A percentile compares a stretch with the other conserved stretches of the same genome.
Conservation (phyloP, 2,113 vertebrate species). For the Psettodes erumei region DNA sequence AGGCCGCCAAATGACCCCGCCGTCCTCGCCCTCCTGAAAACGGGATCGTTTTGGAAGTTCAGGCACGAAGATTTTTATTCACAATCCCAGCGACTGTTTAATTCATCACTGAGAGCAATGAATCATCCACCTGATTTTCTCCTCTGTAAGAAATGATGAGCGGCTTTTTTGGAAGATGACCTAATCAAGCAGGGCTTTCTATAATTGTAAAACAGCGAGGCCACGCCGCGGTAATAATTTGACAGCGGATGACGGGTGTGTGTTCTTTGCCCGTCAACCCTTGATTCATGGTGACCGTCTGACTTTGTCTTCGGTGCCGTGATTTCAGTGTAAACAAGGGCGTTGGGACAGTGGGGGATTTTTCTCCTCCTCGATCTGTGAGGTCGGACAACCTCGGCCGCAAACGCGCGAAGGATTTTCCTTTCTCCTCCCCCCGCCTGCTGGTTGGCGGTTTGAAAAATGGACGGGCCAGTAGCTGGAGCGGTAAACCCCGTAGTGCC, state of each 20-base stretch:
- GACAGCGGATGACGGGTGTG: no score
- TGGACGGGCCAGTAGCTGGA: no score
- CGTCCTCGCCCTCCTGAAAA: neutral
- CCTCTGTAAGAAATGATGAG: slow-evolving; percentile 28
- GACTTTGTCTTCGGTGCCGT: no score
- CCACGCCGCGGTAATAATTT: neutral
- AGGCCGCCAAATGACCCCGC: slow-evolving; percentile 1
- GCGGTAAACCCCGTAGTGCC: no score
- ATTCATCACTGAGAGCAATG: slow-evolving; percentile 34
- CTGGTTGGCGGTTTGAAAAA: no score
- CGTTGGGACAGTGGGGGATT: no score
- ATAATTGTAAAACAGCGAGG: slow-evolving; percentile 16
- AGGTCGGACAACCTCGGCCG: no score
- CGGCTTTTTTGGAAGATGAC: slow-evolving; percentile 35
- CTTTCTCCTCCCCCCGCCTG: neutral
- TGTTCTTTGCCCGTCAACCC: no score
- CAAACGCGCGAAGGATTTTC: no score
- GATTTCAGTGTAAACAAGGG: slow-evolving; percentile 30
- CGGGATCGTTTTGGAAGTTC: slow-evolving; percentile 35
- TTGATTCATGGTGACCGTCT: neutral
- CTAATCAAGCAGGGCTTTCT: slow-evolving; percentile 26
- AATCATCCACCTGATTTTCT: slow-evolving; percentile 39
- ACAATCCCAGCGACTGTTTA: slow-evolving; percentile 36
- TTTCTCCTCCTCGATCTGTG: no score
- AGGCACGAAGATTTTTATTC: slow-evolving; percentile 38